phyloP scores from a whole-genome alignment of 2,797 vertebrate species.

The Echiichthys vipera region DNA sequence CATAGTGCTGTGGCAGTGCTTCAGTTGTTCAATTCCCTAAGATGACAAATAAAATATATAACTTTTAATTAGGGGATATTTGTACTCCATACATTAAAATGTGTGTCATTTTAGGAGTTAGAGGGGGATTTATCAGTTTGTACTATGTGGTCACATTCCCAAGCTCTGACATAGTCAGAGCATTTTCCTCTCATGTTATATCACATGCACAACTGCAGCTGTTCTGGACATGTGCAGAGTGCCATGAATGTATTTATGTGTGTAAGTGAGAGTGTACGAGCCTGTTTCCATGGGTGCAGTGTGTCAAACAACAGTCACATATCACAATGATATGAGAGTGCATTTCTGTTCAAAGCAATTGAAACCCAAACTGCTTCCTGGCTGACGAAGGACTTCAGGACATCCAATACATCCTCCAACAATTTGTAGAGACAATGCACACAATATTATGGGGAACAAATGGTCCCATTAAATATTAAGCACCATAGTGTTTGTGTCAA shows the following conservation, averaged over 20 bases:
- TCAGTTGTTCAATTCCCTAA: too few relatives aligned
- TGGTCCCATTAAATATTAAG: slow-evolving; percentile 76
- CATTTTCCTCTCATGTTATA: neutral
- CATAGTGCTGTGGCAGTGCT: too few relatives aligned
- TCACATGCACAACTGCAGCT: slow-evolving; percentile 11
- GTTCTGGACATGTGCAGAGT: neutral
- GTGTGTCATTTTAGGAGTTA: neutral
- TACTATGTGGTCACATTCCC: neutral
- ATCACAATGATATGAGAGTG: slow-evolving; percentile 16
- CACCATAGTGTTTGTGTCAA: slow-evolving; percentile 23
- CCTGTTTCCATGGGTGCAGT: neutral
- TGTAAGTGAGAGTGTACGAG: neutral
- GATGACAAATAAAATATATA: neutral
- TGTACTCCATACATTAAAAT: neutral
- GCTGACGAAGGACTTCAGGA: slow-evolving; percentile 34
- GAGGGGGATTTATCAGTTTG: neutral
- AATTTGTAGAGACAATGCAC: slow-evolving; percentile 54
- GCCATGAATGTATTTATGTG: neutral
- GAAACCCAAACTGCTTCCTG: slow-evolving; percentile 49
- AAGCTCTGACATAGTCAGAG: neutral
- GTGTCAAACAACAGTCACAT: neutral
- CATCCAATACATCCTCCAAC: slow-evolving; percentile 50
- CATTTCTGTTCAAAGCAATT: slow-evolving; percentile 1
- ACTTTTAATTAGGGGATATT: neutral
- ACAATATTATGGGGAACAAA: slow-evolving; percentile 68